Evolutionary conservation across 2,797 vertebrate species (phyloP).

Genomic region (Acanthurus tractus): DNA sequence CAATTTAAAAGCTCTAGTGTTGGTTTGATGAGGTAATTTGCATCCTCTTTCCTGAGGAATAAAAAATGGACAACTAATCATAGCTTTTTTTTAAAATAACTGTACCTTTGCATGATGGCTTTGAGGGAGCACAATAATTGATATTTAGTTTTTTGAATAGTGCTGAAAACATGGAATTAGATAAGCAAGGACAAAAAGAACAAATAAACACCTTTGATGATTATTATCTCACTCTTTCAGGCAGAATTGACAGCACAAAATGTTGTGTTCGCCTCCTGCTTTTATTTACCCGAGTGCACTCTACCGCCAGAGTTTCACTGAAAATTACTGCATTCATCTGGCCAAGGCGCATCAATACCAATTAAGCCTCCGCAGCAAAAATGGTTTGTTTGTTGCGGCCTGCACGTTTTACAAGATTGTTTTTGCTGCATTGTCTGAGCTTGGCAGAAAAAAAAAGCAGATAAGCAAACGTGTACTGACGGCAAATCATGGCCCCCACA

Average conservation of each 20-base stretch:
- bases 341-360: slow-evolving; percentile 55
- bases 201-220: slow-evolving; percentile 8
- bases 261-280: slow-evolving; percentile 32
- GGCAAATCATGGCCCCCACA: slow-evolving; percentile 36
- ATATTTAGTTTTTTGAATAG: slow-evolving; percentile 20
- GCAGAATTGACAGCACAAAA: slow-evolving; percentile 31
- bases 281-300: slow-evolving; percentile 48
- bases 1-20: slow-evolving; percentile 8
- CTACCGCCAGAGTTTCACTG: slow-evolving; percentile 28
- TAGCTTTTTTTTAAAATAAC: slow-evolving; percentile 6
- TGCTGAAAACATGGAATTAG: slow-evolving; percentile 31
- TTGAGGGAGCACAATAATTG: slow-evolving; percentile 9
- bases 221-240: slow-evolving; percentile 41
- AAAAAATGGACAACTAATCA: slow-evolving; percentile 39
- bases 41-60: not conserved
- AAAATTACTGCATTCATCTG: slow-evolving; percentile 53
- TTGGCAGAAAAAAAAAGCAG: slow-evolving; percentile 47
- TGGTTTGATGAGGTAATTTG: slow-evolving; percentile 28
- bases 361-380: slow-evolving; percentile 60
- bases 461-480: slow-evolving; percentile 60
- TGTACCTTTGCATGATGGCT: slow-evolving; percentile 12
- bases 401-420: slow-evolving; percentile 36
- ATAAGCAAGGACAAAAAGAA: slow-evolving; percentile 29
- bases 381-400: slow-evolving; percentile 57
- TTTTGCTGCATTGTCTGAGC: slow-evolving; percentile 55